These are phyloP conservation scores for Sibirionetta formosa DNA, from an alignment of 2,797 vertebrate genomes.

Conservation along the genomic window DNA sequence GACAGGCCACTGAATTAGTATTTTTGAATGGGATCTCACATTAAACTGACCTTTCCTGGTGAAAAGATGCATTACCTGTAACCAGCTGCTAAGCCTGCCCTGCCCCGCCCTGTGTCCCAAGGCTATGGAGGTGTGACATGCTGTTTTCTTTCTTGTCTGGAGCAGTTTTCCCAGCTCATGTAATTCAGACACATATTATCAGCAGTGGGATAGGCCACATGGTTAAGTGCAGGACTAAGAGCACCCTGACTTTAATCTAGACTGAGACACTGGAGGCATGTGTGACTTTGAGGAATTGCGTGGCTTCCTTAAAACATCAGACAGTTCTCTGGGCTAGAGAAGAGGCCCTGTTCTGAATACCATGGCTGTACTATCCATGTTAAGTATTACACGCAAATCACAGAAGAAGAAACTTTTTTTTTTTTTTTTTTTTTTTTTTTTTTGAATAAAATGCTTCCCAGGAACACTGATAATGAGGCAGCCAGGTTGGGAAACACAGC, in stretches of 20 bases:
- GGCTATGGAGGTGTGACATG: constrained; percentile 52
- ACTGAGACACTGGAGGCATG: neutral
- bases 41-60: constrained; percentile 68
- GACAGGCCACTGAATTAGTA: constrained; percentile 33
- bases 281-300: neutral
- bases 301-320: neutral
- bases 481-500: neutral
- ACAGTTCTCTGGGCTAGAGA: neutral
- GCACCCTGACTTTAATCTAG: neutral
- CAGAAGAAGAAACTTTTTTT: neutral
- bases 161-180: constrained; percentile 2
- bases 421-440: neutral
- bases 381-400: neutral
- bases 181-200: constrained; percentile 4
- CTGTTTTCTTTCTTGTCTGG: constrained; percentile 42
- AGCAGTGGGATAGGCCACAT: neutral
- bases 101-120: constrained; percentile 62
- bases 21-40: constrained; percentile 66
- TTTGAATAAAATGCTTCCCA: neutral
- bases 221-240: neutral
- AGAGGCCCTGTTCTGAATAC: neutral
- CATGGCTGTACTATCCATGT: neutral
- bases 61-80: constrained; percentile 71
- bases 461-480: constrained; percentile 27
- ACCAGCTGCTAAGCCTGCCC: constrained; percentile 67